Evolutionary conservation across 2,888 invertebrate species (phyloP), one percentile per base, ranked within the genome.

Genomic region (Agrochola lychnidis): DNA sequence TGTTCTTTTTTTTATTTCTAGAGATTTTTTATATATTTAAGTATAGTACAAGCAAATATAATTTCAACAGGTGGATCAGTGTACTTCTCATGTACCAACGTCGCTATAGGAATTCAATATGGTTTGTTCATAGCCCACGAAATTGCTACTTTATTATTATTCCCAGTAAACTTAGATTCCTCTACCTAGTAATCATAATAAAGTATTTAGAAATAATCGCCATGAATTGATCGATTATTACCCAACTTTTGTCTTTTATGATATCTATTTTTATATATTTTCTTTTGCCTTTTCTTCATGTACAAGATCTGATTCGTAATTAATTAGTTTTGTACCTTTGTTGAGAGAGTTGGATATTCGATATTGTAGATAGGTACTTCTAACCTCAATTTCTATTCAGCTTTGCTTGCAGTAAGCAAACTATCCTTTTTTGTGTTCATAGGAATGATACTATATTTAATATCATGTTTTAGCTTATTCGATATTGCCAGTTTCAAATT

Each of bases 1-100:
- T 57, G 0, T 51, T 36, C 0, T 56, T 22, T 69, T 36, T 69
- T 67, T 10, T 14, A 0, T 78, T 82, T 42, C 1, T 76, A 40
- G 42, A 56, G 1, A 6, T 22, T 4, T 56, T 53, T 45, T 48
- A 7, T 51, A 48, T 57, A 22, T 40, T 3, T 48, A 53, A 70
- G 19, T 63, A 76, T 79, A 74, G 75, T 81, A 85, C 56, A 87
- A 87, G 81, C 72, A 78, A 73, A 86, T 87, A 86, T 87, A 85
- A 91, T 91, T 90, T 94, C 93, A 89, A 91, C 95, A 95, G 95
- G 95, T 95, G 93, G 93, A 93, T 89, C 93, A 92, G 86, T 94
- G 93, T 91, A 90, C 93, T 81, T 90, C 93, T 78, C 92, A 91
- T 90, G 85, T 91, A 89, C 91, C 92, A 84, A 94, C 94, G 90